Evolutionary conservation across 2,888 invertebrate species (phyloP).

Genomic region (Lasioglossum pauxillum): DNA sequence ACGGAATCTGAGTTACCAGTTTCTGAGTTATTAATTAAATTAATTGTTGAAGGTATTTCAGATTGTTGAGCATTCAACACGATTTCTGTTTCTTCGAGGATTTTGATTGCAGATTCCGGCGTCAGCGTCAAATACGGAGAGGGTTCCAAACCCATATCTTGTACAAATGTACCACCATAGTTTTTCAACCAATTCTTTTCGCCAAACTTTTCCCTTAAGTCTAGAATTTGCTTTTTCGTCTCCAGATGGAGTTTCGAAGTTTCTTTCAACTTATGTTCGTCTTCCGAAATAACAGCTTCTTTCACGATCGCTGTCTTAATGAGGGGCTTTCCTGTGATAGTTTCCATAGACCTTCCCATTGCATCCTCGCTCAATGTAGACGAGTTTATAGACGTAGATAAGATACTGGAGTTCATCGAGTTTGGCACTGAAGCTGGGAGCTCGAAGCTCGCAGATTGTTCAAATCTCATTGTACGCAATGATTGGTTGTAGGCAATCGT

Average conservation of each 20-base stretch:
- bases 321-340: constrained; percentile 59
- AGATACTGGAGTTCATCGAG: constrained; percentile 66
- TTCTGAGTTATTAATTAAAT: constrained; percentile 16
- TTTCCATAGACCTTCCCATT: constrained; percentile 54
- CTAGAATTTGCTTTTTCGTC: constrained; percentile 87
- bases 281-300: constrained; percentile 84
- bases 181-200: constrained; percentile 87
- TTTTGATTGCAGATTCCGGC: constrained; percentile 67
- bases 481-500: constrained; percentile 79
- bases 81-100: constrained; percentile 19
- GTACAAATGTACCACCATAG: constrained; percentile 85
- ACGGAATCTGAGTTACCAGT: not conserved
- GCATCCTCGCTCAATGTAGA: constrained; percentile 27
- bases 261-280: constrained; percentile 83
- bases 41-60: not conserved
- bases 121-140: constrained; percentile 65
- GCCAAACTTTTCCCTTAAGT: constrained; percentile 86
- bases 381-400: constrained; percentile 50
- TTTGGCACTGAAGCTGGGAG: constrained; percentile 60
- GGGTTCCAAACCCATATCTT: constrained; percentile 86
- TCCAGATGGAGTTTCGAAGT: constrained; percentile 85
- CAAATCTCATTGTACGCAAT: constrained; percentile 70
- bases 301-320: constrained; percentile 76
- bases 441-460: constrained; percentile 65
- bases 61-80: constrained; percentile 7